Evolutionary conservation across 2,113 vertebrate genomes (phyloP).

Genomic region (Psophia crepitans): DNA sequence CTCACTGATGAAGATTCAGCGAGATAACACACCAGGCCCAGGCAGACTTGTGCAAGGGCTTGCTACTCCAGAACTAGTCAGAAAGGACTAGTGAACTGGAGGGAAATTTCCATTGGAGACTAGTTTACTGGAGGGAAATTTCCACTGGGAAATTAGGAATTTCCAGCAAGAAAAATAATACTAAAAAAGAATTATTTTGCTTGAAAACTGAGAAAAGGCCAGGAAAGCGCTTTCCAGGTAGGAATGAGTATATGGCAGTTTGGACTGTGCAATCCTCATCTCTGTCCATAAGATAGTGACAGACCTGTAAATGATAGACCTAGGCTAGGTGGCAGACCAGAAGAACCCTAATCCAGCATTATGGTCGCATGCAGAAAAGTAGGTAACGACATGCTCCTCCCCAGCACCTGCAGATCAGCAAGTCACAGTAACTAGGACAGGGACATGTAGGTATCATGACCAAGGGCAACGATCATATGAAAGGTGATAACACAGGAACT

Average conservation of each 20-base stretch:
- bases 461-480: background rate
- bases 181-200: background rate
- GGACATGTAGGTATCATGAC: background rate
- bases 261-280: background rate
- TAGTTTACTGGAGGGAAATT: background rate
- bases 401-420: background rate
- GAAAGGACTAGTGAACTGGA: background rate
- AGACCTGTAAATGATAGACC: background rate
- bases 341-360: background rate
- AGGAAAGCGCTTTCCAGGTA: background rate
- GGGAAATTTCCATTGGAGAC: background rate
- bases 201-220: background rate
- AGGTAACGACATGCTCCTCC: background rate
- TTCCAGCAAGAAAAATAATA: background rate
- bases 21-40: background rate
- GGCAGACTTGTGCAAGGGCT: background rate
- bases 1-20: background rate
- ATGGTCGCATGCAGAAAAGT: background rate
- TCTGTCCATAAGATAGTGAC: background rate
- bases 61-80: background rate
- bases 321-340: background rate
- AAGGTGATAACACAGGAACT: background rate
- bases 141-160: background rate
- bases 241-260: background rate
- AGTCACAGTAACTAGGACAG: background rate